These are phyloP conservation scores for Leucophenga maculata DNA, from an alignment of 2,888 invertebrate genomes.

Conservation along the genomic window DNA sequence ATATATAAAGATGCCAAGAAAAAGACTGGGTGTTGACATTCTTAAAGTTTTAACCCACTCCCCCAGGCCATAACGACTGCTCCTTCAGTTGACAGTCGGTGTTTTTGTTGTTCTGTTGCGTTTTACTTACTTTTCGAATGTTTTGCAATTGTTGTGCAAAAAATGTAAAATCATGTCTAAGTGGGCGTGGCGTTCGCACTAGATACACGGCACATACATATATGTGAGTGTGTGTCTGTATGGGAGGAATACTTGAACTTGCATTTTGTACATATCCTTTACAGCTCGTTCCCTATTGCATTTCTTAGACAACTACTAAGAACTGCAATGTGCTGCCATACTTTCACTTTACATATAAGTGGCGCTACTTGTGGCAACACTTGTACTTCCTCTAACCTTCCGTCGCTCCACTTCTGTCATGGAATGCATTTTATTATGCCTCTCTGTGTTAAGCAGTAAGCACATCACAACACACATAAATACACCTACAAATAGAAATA, in stretches of 20 bases:
- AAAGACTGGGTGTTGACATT: too few species aligned
- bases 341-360: constrained; percentile 10
- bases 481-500: too few species aligned
- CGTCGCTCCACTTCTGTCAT: background rate
- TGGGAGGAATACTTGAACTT: background rate
- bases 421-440: background rate
- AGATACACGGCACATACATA: background rate
- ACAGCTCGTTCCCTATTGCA: background rate
- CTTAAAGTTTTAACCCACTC: too few species aligned
- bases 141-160: constrained; percentile 1
- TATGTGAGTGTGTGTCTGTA: background rate
- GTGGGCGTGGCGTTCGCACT: background rate
- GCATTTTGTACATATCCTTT: background rate
- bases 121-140: background rate
- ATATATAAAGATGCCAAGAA: too few species aligned
- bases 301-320: background rate
- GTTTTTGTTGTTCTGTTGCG: background rate
- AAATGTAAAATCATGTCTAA: constrained; percentile 13
- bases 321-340: background rate
- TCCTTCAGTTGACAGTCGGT: background rate
- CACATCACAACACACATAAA: too few species aligned
- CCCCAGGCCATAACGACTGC: too few species aligned
- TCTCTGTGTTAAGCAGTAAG: too few species aligned
- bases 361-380: background rate
- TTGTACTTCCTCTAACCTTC: background rate